Percentiles rank a stretch among this genome's conserved stretches.
These are phyloP conservation scores for Drosophila bifasciata DNA, from an alignment of 1,140 invertebrate genomes.

Conservation along the genomic window DNA sequence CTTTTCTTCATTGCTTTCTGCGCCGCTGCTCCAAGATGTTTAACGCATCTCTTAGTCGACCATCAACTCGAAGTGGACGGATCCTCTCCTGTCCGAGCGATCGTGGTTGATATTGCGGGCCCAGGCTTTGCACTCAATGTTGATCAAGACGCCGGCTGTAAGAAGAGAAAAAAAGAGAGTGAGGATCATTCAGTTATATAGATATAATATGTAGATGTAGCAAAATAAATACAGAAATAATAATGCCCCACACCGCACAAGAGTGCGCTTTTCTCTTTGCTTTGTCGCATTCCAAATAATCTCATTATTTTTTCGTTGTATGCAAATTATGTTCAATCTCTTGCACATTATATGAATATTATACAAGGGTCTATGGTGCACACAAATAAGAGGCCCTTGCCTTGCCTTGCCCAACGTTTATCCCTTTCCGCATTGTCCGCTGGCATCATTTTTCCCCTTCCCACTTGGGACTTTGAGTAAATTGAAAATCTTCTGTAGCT, in stretches of 20 bases:
- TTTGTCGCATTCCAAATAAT: no score
- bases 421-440: no score
- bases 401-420: not conserved
- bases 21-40: constrained; percentile 15
- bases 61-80: constrained; percentile 97
- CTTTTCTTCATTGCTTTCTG: constrained; percentile 41
- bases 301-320: no score
- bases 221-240: no score
- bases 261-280: no score
- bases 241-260: no score
- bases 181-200: not conserved
- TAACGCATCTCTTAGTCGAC: constrained; percentile 89
- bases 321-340: no score
- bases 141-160: constrained; percentile 93
- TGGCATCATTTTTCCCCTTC: not conserved
- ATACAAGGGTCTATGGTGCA: no score
- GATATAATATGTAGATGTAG: not conserved
- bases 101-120: constrained; percentile 96
- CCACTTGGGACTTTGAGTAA: constrained; percentile 3
- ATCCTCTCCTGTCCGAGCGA: constrained; percentile 93
- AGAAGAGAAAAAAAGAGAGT: constrained; percentile 14
- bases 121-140: constrained; percentile 98
- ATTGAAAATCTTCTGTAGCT: constrained; percentile 22
- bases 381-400: no score
- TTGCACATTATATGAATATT: no score